Conservation (phyloP, 2,113 vertebrate genomes). For the Mobula birostris region DNA sequence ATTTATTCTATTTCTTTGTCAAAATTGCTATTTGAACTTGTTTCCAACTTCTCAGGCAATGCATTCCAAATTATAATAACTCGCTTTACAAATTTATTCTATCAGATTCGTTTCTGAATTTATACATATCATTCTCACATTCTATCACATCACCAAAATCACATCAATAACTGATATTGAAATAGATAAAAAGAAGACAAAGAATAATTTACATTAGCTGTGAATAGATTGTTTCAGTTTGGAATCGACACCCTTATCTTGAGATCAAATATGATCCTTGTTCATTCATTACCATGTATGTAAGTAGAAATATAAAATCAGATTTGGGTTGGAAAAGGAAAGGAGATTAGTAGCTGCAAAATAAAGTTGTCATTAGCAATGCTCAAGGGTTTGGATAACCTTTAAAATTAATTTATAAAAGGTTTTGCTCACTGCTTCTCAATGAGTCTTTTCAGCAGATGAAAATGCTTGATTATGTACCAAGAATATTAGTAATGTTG, state of each 20-base stretch:
- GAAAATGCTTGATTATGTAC: conserved; percentile 40
- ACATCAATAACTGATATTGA: neutral
- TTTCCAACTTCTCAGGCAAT: neutral
- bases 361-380: conserved; percentile 44
- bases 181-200: neutral
- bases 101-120: neutral
- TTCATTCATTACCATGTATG: conserved; percentile 39
- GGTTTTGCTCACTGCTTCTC: conserved; percentile 38
- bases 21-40: neutral
- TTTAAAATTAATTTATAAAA: conserved; percentile 39
- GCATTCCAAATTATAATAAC: neutral
- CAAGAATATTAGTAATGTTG: conserved; percentile 43
- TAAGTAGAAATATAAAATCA: conserved; percentile 42
- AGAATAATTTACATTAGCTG: neutral
- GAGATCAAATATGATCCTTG: neutral
- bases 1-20: neutral
- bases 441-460: conserved; percentile 43
- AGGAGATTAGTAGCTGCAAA: conserved; percentile 42
- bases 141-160: neutral
- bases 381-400: conserved; percentile 41
- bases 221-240: conserved; percentile 37
- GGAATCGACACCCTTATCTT: conserved; percentile 36
- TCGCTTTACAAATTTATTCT: neutral
- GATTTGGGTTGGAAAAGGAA: conserved; percentile 39
- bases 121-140: neutral